Percentiles rank a stretch among this genome's conserved stretches.
Conservation (phyloP, 1,140 invertebrate genomes). For the Micrasema minimum region DNA sequence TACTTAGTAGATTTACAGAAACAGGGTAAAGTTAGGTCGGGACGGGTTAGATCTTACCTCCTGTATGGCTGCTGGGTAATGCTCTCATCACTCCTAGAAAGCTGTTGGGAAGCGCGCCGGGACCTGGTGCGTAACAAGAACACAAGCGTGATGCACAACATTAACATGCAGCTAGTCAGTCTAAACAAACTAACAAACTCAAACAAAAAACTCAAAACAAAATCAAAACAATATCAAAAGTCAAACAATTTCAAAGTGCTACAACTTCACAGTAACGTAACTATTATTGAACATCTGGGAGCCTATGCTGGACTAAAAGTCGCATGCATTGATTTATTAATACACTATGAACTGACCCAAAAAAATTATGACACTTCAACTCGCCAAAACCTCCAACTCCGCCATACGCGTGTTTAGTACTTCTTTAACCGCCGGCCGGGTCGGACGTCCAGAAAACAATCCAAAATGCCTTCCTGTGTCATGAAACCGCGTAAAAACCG, state of each 20-base stretch:
- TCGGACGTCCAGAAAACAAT: no score
- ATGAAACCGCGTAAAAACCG: no score
- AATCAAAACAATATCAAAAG: background rate
- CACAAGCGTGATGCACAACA: slow-evolving; percentile 49
- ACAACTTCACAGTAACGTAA: background rate
- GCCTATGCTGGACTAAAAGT: no score
- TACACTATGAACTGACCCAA: background rate
- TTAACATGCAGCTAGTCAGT: slow-evolving; percentile 39
- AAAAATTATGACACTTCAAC: background rate
- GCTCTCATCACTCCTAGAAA: slow-evolving; percentile 72
- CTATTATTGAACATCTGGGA: background rate
- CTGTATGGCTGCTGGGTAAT: slow-evolving; percentile 60
- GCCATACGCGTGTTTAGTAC: no score
- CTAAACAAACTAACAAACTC: background rate
- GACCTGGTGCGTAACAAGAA: slow-evolving; percentile 66
- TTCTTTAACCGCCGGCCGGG: no score
- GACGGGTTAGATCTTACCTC: slow-evolving; percentile 7
- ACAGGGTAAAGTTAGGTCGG: background rate
- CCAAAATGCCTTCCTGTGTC: no score
- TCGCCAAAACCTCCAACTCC: no score
- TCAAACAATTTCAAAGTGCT: background rate
- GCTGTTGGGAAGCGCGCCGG: slow-evolving; percentile 83
- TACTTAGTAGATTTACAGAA: background rate
- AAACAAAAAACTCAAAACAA: background rate
- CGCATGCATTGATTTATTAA: background rate